These are phyloP conservation scores for Cydia pomonella DNA, from an alignment of 1,140 invertebrate genomes.

Conservation along the genomic window DNA sequence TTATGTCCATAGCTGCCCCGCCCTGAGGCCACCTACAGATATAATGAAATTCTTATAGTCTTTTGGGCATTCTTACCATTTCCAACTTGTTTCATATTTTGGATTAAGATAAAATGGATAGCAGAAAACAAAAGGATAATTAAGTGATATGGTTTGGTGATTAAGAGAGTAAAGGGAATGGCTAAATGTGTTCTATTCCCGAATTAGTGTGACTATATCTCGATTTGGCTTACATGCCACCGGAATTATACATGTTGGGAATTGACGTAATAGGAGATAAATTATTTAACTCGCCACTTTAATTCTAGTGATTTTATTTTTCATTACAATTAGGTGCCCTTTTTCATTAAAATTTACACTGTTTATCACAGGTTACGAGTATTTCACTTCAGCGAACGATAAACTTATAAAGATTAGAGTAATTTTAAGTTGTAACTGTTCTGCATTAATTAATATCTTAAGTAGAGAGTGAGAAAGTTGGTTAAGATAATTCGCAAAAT, in stretches of 20 bases:
- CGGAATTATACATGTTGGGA: not conserved
- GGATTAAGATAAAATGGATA: constrained; percentile 45
- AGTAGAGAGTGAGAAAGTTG: no score
- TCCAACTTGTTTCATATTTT: constrained; percentile 50
- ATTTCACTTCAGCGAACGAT: no score
- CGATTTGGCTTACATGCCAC: constrained; percentile 51
- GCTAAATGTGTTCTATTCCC: constrained; percentile 61
- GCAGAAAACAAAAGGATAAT: constrained; percentile 63
- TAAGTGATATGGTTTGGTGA: constrained; percentile 59
- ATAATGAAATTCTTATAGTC: constrained; percentile 45
- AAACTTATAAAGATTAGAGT: no score
- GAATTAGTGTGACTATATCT: constrained; percentile 63
- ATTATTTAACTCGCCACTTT: no score
- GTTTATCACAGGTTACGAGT: no score
- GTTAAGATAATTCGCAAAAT: no score
- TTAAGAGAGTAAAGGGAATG: constrained; percentile 59
- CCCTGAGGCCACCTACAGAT: not conserved
- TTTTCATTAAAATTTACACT: no score
- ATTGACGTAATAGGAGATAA: no score
- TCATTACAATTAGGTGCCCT: no score
- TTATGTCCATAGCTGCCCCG: not conserved
- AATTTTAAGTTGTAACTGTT: no score
- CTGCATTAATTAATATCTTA: no score
- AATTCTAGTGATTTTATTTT: no score
- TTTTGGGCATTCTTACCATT: constrained; percentile 45